These are phyloP conservation scores for Zoanthus sansibaricus DNA, from an alignment of 92 coral and sea anemone genomes.

Conservation along the genomic window DNA sequence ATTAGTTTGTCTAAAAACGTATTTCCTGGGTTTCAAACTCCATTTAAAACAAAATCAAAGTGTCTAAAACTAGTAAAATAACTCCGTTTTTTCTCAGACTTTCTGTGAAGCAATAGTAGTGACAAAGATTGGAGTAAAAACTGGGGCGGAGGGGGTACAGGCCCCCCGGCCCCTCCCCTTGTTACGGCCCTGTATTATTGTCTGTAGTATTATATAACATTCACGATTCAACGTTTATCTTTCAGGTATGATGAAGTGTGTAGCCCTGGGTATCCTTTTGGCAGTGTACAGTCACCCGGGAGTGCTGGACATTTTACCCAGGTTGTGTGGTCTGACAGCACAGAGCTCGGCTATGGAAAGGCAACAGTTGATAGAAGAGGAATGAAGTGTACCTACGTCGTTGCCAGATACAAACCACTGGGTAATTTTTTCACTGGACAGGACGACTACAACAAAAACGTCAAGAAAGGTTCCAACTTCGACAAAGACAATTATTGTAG, in stretches of 20 bases:
- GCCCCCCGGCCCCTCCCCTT: no score
- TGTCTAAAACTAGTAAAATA: no score
- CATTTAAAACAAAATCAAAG: no score
- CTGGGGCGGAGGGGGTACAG: no score
- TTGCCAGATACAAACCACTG: constrained; percentile 21
- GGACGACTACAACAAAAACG: constrained; percentile 30
- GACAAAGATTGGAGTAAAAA: no score
- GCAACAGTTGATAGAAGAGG: background rate
- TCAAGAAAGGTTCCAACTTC: constrained; percentile 28
- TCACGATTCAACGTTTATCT: background rate
- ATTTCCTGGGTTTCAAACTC: no score
- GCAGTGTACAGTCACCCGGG: constrained; percentile 1
- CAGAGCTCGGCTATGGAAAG: constrained; percentile 26
- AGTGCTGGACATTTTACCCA: constrained; percentile 44
- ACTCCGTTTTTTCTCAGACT: no score
- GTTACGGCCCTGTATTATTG: no score
- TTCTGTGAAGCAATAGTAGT: no score
- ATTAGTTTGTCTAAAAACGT: no score
- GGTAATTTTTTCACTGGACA: constrained; percentile 6
- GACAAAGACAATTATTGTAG: constrained; percentile 21
- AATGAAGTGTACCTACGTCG: constrained; percentile 24
- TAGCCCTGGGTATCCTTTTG: constrained; percentile 27
- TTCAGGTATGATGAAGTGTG: constrained; percentile 30
- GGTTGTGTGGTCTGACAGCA: constrained; percentile 37
- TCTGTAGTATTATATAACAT: background rate